Base-by-base conservation (phyloP, 2,888 invertebrate genomes). In the Seira sanloemensis region DNA sequence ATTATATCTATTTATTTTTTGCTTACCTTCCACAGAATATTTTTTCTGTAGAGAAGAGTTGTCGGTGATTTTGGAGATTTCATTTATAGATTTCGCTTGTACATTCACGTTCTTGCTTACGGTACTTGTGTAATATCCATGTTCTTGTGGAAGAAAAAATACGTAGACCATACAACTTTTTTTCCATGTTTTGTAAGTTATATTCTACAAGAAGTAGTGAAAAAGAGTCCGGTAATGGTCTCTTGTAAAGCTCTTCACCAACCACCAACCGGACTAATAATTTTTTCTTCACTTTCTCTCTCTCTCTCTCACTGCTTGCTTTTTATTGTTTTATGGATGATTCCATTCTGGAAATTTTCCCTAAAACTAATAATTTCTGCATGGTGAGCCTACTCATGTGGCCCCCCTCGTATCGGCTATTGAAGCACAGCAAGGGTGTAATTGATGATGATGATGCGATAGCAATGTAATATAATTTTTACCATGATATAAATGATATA, bases 291-390 rank as follows among this genome's bases (percentile, higher is more conserved):
- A 25, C 27, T 67, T 12, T 27, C 62, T 65, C 74, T 12, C 27
- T 19, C 25, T 27, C 16, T 50, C 25, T 24, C 27, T 65, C 73
- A 21, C 12, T 58, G 23, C 21, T 73, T 27, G 7, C 9, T 18
- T 73, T 25, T 37, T 37, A 37, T 37, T 37, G 37, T 37, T 37
- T 50, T 21, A 62, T 62, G 62, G 62, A 62, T 62, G 19, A 62
- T 62, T 62, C 62, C 62, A 65, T 12, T 54, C n/a, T n/a, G n/a
- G n/a, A n/a, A n/a, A n/a, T n/a, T n/a, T n/a, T n/a, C n/a, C n/a
- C n/a, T n/a, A n/a, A 37, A 54, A 37, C 16, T 67, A 65, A 46
- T 50, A 76, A 18, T 77, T 77, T 77, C 37, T n/a, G 69, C 77
- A 18, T 46, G 21, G 21, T n/a, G 21, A 62, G 62, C 62, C 12